A percentile compares a stretch with the other conserved stretches of the same genome.
Conservation (phyloP, 2,113 vertebrate species). For the Oryzias javanicus region DNA sequence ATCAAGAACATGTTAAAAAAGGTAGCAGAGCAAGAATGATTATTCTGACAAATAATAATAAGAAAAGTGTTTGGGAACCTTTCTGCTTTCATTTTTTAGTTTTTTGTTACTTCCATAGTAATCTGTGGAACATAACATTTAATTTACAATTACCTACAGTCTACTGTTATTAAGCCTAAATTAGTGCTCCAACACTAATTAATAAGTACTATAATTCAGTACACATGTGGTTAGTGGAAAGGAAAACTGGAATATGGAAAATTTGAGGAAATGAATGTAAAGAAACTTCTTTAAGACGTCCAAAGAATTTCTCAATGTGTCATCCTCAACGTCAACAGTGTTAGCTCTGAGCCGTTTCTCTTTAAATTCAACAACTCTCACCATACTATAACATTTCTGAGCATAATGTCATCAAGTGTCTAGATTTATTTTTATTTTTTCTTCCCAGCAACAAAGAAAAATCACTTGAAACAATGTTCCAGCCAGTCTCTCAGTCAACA, state of each 20-base stretch:
- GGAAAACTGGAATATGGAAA: slow-evolving; percentile 43
- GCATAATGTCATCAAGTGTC: too few species aligned
- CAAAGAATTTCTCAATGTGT: slow-evolving; percentile 35
- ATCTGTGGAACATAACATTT: too few species aligned
- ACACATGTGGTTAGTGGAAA: slow-evolving; percentile 15
- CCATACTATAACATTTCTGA: too few species aligned
- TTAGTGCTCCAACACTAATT: too few species aligned
- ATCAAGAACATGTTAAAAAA: too few species aligned
- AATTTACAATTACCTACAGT: too few species aligned
- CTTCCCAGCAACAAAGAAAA: slow-evolving; percentile 8
- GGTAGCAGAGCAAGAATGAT: too few species aligned
- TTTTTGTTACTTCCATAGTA: too few species aligned
- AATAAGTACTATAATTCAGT: background rate
- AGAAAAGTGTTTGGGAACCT: too few species aligned
- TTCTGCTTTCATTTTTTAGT: too few species aligned
- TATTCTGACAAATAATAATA: too few species aligned
- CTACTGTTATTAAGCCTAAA: too few species aligned
- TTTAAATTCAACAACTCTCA: background rate
- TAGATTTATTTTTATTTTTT: background rate
- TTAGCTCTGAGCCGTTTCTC: slow-evolving; percentile 19
- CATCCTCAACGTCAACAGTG: slow-evolving; percentile 14
- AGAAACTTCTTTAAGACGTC: slow-evolving; percentile 28
- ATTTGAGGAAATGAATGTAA: slow-evolving; percentile 57
- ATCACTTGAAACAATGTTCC: background rate
- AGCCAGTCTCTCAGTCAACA: slow-evolving; percentile 8